Base-by-base conservation (phyloP, 2,888 invertebrate genomes). In the Drosophila ezoana region DNA sequence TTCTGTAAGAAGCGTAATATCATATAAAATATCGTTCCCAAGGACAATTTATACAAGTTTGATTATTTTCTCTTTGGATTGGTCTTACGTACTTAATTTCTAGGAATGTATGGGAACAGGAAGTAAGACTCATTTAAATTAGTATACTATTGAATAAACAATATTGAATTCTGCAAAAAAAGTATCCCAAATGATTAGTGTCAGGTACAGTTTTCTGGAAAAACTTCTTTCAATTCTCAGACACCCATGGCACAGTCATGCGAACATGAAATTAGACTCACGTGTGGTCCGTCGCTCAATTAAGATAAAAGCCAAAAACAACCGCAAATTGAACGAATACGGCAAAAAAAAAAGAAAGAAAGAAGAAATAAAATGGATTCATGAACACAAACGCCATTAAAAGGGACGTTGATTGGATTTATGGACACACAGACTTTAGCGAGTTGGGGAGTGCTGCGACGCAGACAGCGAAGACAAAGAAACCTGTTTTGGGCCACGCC, bases 381-480 rank as follows among this genome's bases (percentile, higher is more conserved):
- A 64, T 68, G 60, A 71, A 68, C 75, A 74, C 78, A 72, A 72
- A 81, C 83, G 83, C 83, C 88, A 86, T 88, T 86, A 71, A 76
- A 77, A 75, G 44, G 71, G 76, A 79, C 87, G 68, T 86, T 77
- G 81, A 88, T 71, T 83, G 78, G 81, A 86, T 86, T 86, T 88
- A 88, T 71, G 86, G 57, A 44, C 49, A 49, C 20, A 61, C 56
- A 56, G 82, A 73, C 56, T 20, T 23, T 16, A 18, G 18, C 52
- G 44, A 43, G 14, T 20, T 49, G 63, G 58, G 57, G 57, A 63
- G 53, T 9, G 74, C 28, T 40, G 41, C 33, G 44, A 62, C 33
- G 18, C 40, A 56, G 62, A 59, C 53, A 47, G 33, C 56, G n/a
- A 18, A 63, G 64, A 64, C 73, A 76, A 72, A 77, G 74, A 70